Base-by-base conservation (phyloP, 2,888 invertebrate genomes). In the Cloeon dipterum region DNA sequence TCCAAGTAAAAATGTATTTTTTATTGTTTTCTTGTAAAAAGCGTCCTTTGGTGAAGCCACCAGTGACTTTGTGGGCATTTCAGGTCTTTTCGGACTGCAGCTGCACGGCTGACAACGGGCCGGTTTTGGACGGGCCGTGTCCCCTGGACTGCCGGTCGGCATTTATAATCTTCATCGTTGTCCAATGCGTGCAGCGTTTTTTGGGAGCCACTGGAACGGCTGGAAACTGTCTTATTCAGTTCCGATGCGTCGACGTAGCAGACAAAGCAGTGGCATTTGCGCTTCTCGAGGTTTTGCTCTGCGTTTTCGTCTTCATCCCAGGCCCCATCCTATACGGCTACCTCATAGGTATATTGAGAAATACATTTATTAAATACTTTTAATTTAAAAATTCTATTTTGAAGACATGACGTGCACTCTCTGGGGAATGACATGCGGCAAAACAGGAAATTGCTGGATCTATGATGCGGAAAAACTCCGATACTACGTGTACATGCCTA, bases 281-380 rank as follows among this genome's bases (percentile, higher is more conserved):
- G 3, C 42, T 53, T 14, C 42, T 46, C 2, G 50, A 52, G 32
- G 42, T 51, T 2, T 38, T 50, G 17, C 37, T 52, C 20, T 46
- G 49, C 35, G 37, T 47, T 4, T 43, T 54, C 23, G 48, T 51
- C 5, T 57, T 56, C 43, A 52, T 58, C 11, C 61, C 62, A 3
- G 56, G 55, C 11, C 61, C 61, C 1, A 50, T 61, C 10, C 41
- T 60, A 4, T 58, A 55, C 41, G 62, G 62, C 3, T 49, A 51
- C 3, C 46, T 61, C 2, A 47, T 60, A 14, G 53, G 54, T 53
- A n/a, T n/a, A n/a, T n/a, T n/a, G n/a, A n/a, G n/a, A n/a, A n/a
- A n/a, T n/a, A n/a, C n/a, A n/a, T n/a, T n/a, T n/a, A n/a, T n/a
- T n/a, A n/a, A 44, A 45, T n/a, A n/a, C n/a, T n/a, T n/a, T n/a